Conservation (phyloP, 2,113 vertebrate species). For the Prionailurus viverrinus region DNA sequence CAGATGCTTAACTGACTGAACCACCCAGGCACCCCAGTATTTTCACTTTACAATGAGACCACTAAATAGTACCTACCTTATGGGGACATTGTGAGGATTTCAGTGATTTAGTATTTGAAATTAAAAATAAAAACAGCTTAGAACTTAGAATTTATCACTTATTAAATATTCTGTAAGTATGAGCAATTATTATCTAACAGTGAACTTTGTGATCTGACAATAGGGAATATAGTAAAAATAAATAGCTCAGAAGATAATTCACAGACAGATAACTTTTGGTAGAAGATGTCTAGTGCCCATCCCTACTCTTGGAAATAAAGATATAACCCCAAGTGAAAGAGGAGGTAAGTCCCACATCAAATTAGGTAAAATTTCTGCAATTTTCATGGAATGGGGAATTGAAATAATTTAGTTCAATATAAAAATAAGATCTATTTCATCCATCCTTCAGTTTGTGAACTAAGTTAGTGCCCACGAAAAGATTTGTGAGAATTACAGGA, state of each 20-base stretch:
- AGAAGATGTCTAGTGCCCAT: background rate
- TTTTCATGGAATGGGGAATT: background rate
- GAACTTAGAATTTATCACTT: background rate
- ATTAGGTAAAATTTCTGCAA: background rate
- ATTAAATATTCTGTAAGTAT: background rate
- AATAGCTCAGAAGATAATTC: background rate
- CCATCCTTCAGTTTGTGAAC: background rate
- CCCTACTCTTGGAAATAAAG: background rate
- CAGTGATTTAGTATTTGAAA: background rate
- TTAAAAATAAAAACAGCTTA: background rate
- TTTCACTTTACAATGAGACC: background rate
- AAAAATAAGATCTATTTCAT: background rate
- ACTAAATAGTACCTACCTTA: background rate
- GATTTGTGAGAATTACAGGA: background rate
- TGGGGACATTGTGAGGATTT: background rate
- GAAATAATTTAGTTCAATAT: background rate
- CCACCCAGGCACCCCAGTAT: background rate
- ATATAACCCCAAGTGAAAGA: background rate
- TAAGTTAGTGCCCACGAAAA: background rate
- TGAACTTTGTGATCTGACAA: background rate
- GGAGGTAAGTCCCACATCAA: background rate
- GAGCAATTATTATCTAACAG: background rate
- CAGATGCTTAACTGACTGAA: too few species aligned
- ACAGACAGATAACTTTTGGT: background rate
- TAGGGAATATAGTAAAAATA: background rate